Base-by-base conservation (phyloP, 2,888 invertebrate genomes). In the Thelaira solivaga region DNA sequence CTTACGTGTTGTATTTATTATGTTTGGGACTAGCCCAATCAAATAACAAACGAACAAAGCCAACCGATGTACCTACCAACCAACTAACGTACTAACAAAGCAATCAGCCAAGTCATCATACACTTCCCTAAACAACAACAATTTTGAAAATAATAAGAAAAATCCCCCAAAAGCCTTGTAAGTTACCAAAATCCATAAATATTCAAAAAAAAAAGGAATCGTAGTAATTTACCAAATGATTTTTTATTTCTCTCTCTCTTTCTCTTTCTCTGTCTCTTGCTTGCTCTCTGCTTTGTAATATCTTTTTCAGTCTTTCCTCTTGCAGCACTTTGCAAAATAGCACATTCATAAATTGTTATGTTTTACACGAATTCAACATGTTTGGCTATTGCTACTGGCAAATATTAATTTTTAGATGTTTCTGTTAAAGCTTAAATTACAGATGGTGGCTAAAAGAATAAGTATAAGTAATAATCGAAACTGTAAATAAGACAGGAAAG, bases 281-380 rank as follows among this genome's bases (percentile, higher is more conserved):
- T 4, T n/a, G n/a, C 36, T 36, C 36, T 36, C 18, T 20, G 34
- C 13, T 0, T 8, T 43, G n/a, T n/a, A n/a, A n/a, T n/a, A n/a
- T n/a, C 31, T 43, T 29, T 1, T 10, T 34, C 36, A 5, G n/a
- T 34, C 6, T 41, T 11, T 26, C 10, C 34, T 26, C 24, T 13
- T 16, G 26, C 8, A 36, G 34, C 13, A 11, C 16, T 1, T 34
- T 18, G 36, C 29, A 20, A 34, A 24, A 5, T 18, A 61, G 16
- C 7, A 43, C 36, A 45, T 68, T 69, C 29, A 11, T 29, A 29
- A 26, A 18, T 36, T 77, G 53, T 77, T 77, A 39, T 73, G 77
- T 78, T 74, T 65, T 74, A 78, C 74, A 78, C 74, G 74, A 74
- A 65, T 73, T 36, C 45, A 74, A 45, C 69, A 78, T 68, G 74